Evolutionary conservation across 1,140 invertebrate genomes (phyloP).

Genomic region (Drosophila pruinosa): DNA sequence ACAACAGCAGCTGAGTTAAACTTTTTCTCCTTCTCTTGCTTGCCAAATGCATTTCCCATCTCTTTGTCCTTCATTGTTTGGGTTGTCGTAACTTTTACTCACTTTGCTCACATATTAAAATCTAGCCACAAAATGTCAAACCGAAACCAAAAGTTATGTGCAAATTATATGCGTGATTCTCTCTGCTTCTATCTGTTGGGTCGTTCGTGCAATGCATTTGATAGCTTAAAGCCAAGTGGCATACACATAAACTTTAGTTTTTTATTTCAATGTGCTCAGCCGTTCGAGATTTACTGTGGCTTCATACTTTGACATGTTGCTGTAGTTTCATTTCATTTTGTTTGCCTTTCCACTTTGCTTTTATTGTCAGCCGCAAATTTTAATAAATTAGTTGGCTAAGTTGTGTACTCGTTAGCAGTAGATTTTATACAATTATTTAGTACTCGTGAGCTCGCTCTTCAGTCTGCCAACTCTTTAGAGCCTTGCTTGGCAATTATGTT

Average conservation of each 20-base stretch:
- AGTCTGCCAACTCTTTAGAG: neutral
- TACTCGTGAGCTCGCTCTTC: too few species aligned
- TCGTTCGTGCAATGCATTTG: conserved; percentile 45
- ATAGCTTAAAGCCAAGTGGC: conserved; percentile 37
- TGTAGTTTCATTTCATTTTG: neutral
- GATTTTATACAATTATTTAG: neutral
- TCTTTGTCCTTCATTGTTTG: conserved; percentile 7
- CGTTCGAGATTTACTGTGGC: neutral
- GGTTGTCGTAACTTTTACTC: conserved; percentile 62
- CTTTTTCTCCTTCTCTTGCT: conserved; percentile 28
- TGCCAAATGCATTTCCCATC: conserved; percentile 61
- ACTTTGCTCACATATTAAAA: conserved; percentile 74
- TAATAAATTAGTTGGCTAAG: neutral
- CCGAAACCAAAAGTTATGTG: conserved; percentile 77
- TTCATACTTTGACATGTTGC: neutral
- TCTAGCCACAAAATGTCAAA: conserved; percentile 77
- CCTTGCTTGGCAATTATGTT: neutral
- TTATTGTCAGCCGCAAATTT: neutral
- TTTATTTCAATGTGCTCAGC: conserved; percentile 24
- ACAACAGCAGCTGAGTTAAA: neutral
- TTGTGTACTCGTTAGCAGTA: neutral
- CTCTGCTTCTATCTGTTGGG: neutral
- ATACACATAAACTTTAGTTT: conserved; percentile 36
- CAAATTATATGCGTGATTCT: conserved; percentile 42
- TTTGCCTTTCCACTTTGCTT: neutral